Evolutionary conservation across 2,888 invertebrate genomes (phyloP).

Genomic region (Serrognathus titanus): DNA sequence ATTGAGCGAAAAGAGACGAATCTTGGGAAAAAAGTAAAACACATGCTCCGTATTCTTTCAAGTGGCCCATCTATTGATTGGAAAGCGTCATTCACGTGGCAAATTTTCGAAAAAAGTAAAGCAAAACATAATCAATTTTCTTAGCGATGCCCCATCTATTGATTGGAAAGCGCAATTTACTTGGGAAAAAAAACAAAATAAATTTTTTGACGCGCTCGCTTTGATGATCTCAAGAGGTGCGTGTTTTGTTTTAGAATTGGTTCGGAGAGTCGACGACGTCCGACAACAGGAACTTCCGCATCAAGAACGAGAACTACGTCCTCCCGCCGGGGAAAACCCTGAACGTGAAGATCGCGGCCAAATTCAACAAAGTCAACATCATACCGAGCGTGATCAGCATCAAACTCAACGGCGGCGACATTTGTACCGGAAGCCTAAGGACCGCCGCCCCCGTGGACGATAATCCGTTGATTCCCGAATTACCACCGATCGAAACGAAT

Average conservation of each 20-base stretch:
- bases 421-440: conserved; percentile 45
- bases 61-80: no score
- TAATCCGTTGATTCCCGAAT: no score
- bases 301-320: conserved; percentile 53
- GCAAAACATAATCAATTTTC: no score
- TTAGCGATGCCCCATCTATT: no score
- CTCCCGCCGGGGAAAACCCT: conserved; percentile 56
- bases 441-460: not conserved
- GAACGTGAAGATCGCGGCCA: conserved; percentile 57
- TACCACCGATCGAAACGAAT: not conserved
- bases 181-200: no score
- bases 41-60: no score
- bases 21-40: no score
- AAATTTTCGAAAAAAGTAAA: no score
- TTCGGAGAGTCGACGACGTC: conserved; percentile 54
- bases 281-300: conserved; percentile 56
- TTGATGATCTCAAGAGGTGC: not conserved
- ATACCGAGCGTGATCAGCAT: conserved; percentile 54
- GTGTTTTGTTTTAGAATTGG: conserved; percentile 52
- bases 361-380: conserved; percentile 52
- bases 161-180: no score
- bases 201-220: no score
- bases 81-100: no score
- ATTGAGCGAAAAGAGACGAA: no score
- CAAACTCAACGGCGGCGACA: conserved; percentile 57